Base-by-base conservation (phyloP, 2,888 invertebrate species). In the Nephrotoma appendiculata region DNA sequence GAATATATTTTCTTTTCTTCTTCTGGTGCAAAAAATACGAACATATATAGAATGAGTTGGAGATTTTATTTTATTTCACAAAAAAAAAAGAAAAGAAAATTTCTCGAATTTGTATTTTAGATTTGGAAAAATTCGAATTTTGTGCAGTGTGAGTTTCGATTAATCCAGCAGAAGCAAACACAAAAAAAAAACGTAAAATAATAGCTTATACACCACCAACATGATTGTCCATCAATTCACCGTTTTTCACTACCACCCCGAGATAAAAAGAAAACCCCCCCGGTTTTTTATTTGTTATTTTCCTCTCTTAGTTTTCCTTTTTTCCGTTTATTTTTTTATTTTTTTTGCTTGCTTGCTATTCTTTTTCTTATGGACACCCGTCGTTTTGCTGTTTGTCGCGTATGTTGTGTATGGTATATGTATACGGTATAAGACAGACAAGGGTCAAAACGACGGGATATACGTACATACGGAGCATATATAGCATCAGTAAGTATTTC, bases 361-460 rank as follows among this genome's bases (percentile, higher is more conserved):
- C 41, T 86, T 45, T 45, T 31, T 86, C 86, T 45, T 57, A 85
- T 86, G 87, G 87, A 87, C 86, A 86, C 83, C 87, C 87, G 86
- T 86, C 87, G 86, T 87, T 87, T 87, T 71, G 71, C 71, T 87
- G 87, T 87, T 85, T 85, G 85, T 86, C 87, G 87, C 86, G 86
- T 86, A 86, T 57, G 52, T 57, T 57, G 52, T 57, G 52, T 57
- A 57, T 57, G 31, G 15, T 57, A 57, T 57, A 12, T 52, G 52
- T 87, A 86, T 85, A 86, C 86, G 87, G 83, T 86, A 85, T 87
- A 87, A 87, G 87, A 87, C 86, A 87, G 87, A 87, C 87, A 87
- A 87, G 87, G 87, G 87, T 87, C 87, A 87, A 87, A 86, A 83
- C 87, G 87, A 87, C 87, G 85, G 87, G 87, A 87, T 87, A 84